A percentile compares a stretch with the other conserved stretches of the same genome.
Evolutionary conservation across 2,113 vertebrate species (phyloP).

Genomic region (Sitta europaea): DNA sequence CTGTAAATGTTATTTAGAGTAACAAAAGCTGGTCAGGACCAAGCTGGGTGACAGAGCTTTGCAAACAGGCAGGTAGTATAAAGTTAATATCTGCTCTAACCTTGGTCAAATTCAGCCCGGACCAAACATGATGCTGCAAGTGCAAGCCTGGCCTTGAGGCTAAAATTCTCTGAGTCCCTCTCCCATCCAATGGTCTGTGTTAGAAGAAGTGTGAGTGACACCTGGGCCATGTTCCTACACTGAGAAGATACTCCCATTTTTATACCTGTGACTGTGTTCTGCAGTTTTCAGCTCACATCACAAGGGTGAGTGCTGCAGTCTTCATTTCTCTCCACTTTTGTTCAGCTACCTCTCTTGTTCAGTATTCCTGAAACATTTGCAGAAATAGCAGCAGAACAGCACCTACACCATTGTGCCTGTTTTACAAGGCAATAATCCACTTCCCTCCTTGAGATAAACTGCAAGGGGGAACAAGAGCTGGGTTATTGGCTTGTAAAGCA

Average conservation of each 20-base stretch:
- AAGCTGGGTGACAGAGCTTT: not conserved
- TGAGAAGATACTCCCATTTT: not conserved
- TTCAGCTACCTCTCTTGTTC: not conserved
- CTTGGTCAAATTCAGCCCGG: not conserved
- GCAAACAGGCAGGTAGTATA: not conserved
- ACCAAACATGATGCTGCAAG: not conserved
- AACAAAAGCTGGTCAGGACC: not conserved
- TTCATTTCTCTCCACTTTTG: not conserved
- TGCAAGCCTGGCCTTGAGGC: not conserved
- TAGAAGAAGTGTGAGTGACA: not conserved
- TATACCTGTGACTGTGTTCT: not conserved
- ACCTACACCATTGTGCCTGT: not conserved
- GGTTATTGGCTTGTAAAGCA: conserved; percentile 62
- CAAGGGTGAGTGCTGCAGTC: not conserved
- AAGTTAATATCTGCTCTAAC: not conserved
- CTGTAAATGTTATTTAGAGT: not conserved
- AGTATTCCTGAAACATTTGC: not conserved
- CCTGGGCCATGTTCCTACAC: not conserved
- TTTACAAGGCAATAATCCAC: conserved; percentile 57
- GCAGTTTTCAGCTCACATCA: not conserved
- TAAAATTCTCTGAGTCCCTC: not conserved
- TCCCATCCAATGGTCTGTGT: not conserved
- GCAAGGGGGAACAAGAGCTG: conserved; percentile 29
- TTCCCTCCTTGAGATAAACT: conserved; percentile 51
- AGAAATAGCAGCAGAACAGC: not conserved